Percentiles rank a stretch among this genome's conserved stretches.
Conservation (phyloP, 2,113 vertebrate genomes). For the Lasiurus borealis region DNA sequence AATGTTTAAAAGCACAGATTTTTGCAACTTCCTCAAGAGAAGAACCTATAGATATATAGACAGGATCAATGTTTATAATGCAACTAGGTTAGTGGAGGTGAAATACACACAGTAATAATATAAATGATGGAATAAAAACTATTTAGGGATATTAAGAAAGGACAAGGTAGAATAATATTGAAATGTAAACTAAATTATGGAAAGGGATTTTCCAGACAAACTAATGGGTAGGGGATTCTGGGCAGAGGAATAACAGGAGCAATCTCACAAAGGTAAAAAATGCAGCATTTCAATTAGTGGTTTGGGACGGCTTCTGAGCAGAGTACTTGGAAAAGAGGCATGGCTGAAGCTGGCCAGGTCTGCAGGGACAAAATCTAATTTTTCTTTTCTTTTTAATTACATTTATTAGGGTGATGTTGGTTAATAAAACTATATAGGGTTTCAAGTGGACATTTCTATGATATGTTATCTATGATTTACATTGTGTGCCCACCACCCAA, state of each 20-base stretch:
- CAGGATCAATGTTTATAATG: neutral
- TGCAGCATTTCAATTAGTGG: neutral
- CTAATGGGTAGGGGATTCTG: neutral
- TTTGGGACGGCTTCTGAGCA: neutral
- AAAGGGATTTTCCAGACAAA: slow-evolving; percentile 1
- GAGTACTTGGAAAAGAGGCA: neutral
- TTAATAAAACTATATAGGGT: neutral
- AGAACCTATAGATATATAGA: neutral
- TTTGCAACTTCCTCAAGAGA: neutral
- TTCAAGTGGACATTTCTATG: neutral
- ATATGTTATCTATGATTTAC: neutral
- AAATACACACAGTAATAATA: neutral
- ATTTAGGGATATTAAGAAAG: neutral
- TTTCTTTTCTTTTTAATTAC: neutral
- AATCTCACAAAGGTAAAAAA: neutral
- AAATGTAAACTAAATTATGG: neutral
- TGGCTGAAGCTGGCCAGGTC: neutral
- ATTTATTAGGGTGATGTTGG: neutral
- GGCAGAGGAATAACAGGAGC: neutral
- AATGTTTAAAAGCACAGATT: neutral
- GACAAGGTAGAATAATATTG: neutral
- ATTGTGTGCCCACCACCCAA: neutral
- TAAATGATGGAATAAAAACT: neutral
- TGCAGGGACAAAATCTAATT: neutral
- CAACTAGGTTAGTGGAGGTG: neutral